These are phyloP conservation scores for Drosophila ochracea DNA, from an alignment of 2,888 invertebrate species.

Conservation along the genomic window DNA sequence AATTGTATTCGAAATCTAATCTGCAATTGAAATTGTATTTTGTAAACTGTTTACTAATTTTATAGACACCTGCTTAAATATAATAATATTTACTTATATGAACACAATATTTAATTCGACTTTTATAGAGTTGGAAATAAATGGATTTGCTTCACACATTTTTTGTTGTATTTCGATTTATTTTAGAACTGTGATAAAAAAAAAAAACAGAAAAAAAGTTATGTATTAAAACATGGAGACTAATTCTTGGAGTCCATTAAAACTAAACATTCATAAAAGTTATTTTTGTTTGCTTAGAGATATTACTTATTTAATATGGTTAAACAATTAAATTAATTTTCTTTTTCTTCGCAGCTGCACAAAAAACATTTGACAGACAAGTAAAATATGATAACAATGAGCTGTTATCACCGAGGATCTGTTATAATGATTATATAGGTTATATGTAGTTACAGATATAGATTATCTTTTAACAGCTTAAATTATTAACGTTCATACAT, in stretches of 20 bases:
- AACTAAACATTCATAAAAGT: constrained; percentile 14
- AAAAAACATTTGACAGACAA: constrained; percentile 9
- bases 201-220: background rate
- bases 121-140: constrained; percentile 39
- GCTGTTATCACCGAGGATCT: background rate
- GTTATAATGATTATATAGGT: constrained; percentile 2
- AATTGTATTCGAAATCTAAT: constrained; percentile 40
- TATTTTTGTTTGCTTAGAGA: background rate
- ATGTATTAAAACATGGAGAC: constrained; percentile 2
- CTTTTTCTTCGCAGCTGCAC: constrained; percentile 35
- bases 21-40: constrained; percentile 62
- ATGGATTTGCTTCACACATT: constrained; percentile 36
- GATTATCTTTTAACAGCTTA: background rate
- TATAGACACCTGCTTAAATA: constrained; percentile 55
- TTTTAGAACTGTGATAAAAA: constrained; percentile 6
- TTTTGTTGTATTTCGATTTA: constrained; percentile 18
- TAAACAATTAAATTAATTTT: constrained; percentile 5
- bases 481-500: background rate
- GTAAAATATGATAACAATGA: constrained; percentile 5
- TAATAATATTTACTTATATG: constrained; percentile 42
- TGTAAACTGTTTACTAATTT: constrained; percentile 68
- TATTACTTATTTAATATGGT: background rate
- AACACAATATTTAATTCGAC: constrained; percentile 32
- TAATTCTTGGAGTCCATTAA: constrained; percentile 11
- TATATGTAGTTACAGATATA: background rate